phyloP scores from a whole-genome alignment of 1,140 invertebrate genomes.

The Apis cerana region DNA sequence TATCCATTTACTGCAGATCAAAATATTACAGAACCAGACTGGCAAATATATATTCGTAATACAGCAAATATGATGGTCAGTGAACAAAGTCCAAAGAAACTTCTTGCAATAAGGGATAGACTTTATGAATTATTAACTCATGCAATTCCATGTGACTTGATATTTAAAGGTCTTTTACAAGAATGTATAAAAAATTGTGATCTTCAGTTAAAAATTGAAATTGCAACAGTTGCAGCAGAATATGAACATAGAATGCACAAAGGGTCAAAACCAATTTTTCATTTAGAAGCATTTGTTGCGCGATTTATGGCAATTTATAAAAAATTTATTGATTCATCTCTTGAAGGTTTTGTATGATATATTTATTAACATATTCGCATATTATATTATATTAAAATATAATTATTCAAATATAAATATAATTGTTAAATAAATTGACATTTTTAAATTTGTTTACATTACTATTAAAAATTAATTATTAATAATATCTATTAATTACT shows the following conservation, averaged over 20 bases:
- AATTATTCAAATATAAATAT: constrained; percentile 43
- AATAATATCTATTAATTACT: constrained; percentile 4
- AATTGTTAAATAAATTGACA: constrained; percentile 28
- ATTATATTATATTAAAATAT: constrained; percentile 22
- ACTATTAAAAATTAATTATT: constrained; percentile 15
- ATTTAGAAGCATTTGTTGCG: constrained; percentile 98
- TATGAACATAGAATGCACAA: constrained; percentile 95
- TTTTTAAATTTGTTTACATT: constrained; percentile 10
- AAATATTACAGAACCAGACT: constrained; percentile 93
- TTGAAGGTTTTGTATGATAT: constrained; percentile 74
- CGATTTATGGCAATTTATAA: constrained; percentile 98
- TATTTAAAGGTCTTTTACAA: constrained; percentile 94
- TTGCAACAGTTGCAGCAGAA: constrained; percentile 91
- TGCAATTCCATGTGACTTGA: constrained; percentile 95
- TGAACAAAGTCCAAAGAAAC: constrained; percentile 92
- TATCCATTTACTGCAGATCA: constrained; percentile 93
- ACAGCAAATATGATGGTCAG: constrained; percentile 94
- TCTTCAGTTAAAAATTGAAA: constrained; percentile 91
- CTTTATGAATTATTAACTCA: constrained; percentile 97
- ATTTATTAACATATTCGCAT: constrained; percentile 7
- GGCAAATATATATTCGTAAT: constrained; percentile 93
- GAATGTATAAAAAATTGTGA: constrained; percentile 95
- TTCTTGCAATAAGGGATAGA: constrained; percentile 92
- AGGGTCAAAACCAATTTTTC: constrained; percentile 97
- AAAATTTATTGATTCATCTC: constrained; percentile 87